Base-by-base conservation (phyloP, 2,797 vertebrate species). In the Onychomys leucogaster region DNA sequence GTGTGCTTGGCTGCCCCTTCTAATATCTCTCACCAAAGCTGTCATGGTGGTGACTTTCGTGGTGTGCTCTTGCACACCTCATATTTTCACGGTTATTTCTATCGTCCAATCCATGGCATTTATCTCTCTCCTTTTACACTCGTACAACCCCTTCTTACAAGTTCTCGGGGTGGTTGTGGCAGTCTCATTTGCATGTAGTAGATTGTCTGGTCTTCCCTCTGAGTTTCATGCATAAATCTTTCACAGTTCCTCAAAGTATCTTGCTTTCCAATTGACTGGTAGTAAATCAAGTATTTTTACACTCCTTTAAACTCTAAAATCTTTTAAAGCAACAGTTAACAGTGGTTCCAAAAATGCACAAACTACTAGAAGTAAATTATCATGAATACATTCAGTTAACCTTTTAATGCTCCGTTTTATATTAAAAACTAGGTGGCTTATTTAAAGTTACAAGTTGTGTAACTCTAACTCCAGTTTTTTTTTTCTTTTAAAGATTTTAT, bases 401-500 rank as follows among this genome's bases (percentile, higher is more conserved):
- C 9, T 90, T 84, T 73, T 59, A 34, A 46, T n/a, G 52, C 1
- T 81, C 6, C 12, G 57, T 57, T 57, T 86, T 91, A 67, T 59
- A 21, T 78, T 87, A 87, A 94, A 91, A 29, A 91, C 46, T 57
- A 73, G 17, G 2, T 25, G 6, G 57, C 32, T 75, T 75, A 2
- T 84, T 95, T 55, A 76, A 82, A 27, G 94, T 90, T 89, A 32
- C 4, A 10, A 78, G 1, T 67, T 9, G 32, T 85, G 21, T 63
- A 90, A 86, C 83, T 93, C 49, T 87, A 87, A 86, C 91, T 90
- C 41, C 37, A 43, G 13, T 63, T 63, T 32, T 75, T 63, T 32
- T 75, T 75, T 61, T 43, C 21, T 75, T 37, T 17, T 32, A 19
- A 76, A 32, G 23, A 83, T 29, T 63, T 63, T 59, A 16, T 82